Base-by-base conservation (phyloP, 2,113 vertebrate species). In the Prinia subflava region DNA sequence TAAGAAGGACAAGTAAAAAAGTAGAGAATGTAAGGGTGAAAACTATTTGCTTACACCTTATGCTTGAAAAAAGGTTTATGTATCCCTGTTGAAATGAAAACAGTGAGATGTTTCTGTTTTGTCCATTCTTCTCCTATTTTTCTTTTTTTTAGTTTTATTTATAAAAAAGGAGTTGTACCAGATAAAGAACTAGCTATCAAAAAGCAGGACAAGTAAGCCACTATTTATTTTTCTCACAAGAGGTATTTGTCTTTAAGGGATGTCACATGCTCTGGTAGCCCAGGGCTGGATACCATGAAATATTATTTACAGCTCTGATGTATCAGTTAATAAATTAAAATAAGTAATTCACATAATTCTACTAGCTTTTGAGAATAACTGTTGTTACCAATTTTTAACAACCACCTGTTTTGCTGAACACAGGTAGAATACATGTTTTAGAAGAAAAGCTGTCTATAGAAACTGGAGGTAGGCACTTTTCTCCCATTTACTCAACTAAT, bases 51-150 rank as follows among this genome's bases (percentile, higher is more conserved):
- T 68, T 27, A 31, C 2, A 46, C 1, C 1, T 41, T 42, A 24
- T 27, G 4, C 4, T 68, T 83, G 4, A 24, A 11, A 21, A 49
- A 64, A 46, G 0, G 0, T 62, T 56, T 56, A 46, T 2, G 3
- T 50, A 70, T 15, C 21, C 10, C 65, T 65, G 5, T 33, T 46
- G 7, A 50, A 81, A 71, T 42, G 30, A 65, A 49, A 67, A n/a
- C 6, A 33, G 8, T 19, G 21, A 47, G 5, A 9, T 55, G 10
- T 47, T 83, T 53, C 6, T 69, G 7, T 19, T 53, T 56, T 65
- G 52, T 60, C 7, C 3, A 71, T 21, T 52, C 10, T 68, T 31
- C 4, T 30, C 33, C 6, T 8, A 24, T 9, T 53, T 10, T 57
- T 55, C 11, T 41, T 52, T 11, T 10, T 27, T 12, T 28, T 4